These are phyloP conservation scores for Melanogrammus aeglefinus DNA, from an alignment of 2,797 vertebrate species.

Conservation along the genomic window DNA sequence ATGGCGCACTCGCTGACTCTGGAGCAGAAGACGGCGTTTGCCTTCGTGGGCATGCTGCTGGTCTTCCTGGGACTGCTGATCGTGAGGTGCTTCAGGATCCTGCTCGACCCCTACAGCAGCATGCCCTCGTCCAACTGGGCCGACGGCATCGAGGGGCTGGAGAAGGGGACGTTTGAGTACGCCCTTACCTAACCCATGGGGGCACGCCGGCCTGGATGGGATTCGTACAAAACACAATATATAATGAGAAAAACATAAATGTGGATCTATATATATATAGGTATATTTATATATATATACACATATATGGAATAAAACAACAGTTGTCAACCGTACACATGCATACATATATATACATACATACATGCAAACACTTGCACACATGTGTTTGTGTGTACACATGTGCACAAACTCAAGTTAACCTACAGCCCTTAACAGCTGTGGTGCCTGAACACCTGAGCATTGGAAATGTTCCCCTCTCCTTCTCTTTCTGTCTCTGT, in stretches of 20 bases:
- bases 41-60: conserved; percentile 92
- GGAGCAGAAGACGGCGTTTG: conserved; percentile 96
- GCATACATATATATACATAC: conserved; percentile 27
- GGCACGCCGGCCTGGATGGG: not conserved
- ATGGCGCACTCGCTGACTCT: conserved; percentile 87
- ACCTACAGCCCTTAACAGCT: conserved; percentile 20
- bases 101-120: conserved; percentile 95
- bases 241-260: too few relatives aligned
- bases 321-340: conserved; percentile 1
- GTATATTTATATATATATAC: not conserved
- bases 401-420: not conserved
- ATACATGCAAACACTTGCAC: conserved; percentile 5
- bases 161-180: conserved; percentile 97
- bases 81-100: conserved; percentile 93
- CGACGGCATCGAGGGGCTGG: conserved; percentile 90
- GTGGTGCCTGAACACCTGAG: conserved; percentile 18
- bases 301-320: not conserved
- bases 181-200: conserved; percentile 83
- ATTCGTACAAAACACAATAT: not conserved
- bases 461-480: too few relatives aligned
- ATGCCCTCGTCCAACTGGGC: conserved; percentile 98
- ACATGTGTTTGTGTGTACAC: not conserved
- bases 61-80: conserved; percentile 94
- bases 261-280: too few relatives aligned
- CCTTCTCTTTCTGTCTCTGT: not conserved